Conservation (phyloP, 2,888 invertebrate species). For the Rhogogaster chlorosoma region DNA sequence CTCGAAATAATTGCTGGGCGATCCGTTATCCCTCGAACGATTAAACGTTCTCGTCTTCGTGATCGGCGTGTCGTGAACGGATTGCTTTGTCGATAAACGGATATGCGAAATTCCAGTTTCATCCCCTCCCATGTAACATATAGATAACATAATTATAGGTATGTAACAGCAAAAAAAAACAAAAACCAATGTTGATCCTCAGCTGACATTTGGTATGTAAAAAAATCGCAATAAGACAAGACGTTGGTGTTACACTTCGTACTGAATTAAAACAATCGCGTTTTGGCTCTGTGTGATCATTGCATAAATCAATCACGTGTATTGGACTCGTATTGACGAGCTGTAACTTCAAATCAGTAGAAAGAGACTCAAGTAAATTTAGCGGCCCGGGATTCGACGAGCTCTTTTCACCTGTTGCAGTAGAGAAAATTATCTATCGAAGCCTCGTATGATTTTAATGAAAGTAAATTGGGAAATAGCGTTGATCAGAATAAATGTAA, state of each 20-base stretch:
- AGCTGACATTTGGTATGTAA: background rate
- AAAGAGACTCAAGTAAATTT: too few relatives aligned
- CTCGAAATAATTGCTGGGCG: constrained; percentile 38
- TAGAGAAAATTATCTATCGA: background rate
- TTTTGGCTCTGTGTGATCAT: too few relatives aligned
- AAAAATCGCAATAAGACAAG: background rate
- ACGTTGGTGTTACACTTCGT: too few relatives aligned
- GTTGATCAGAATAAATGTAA: background rate
- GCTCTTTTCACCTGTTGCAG: background rate
- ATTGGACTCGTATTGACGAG: too few relatives aligned
- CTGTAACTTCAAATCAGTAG: too few relatives aligned
- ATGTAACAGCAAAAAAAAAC: background rate
- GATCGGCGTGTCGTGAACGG: constrained; percentile 25
- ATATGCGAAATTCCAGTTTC: constrained; percentile 16
- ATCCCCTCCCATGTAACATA: background rate
- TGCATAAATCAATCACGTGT: too few relatives aligned
- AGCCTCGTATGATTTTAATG: background rate
- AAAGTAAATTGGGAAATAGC: background rate
- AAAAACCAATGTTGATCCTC: background rate
- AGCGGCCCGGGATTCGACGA: background rate
- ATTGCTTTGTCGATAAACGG: constrained; percentile 32
- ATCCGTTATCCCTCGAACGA: constrained; percentile 48
- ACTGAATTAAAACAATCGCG: too few relatives aligned
- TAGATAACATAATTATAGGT: background rate
- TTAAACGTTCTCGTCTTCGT: constrained; percentile 39